Evolutionary conservation across 1,140 invertebrate species (phyloP).

Genomic region (Agraylea sexmaculata): DNA sequence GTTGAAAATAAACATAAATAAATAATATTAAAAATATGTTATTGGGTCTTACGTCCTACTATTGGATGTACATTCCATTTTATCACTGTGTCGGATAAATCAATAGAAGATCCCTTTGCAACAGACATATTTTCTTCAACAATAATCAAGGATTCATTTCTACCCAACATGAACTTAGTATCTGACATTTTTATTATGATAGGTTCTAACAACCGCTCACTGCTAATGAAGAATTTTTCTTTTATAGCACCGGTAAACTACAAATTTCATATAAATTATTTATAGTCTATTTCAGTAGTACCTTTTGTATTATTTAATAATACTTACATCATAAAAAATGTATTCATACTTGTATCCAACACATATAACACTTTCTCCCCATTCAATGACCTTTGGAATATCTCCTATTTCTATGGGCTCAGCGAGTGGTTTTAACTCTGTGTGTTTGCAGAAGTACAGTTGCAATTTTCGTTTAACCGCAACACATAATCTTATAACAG

Average conservation of each 20-base stretch:
- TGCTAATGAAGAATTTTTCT: constrained; percentile 78
- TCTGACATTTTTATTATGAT: constrained; percentile 59
- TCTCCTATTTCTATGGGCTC: constrained; percentile 71
- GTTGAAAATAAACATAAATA: constrained; percentile 1
- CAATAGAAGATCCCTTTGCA: constrained; percentile 50
- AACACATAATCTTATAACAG: constrained; percentile 73
- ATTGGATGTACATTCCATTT: constrained; percentile 76
- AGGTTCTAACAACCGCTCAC: constrained; percentile 67
- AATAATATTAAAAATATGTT: constrained; percentile 6
- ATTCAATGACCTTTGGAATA: constrained; percentile 72
- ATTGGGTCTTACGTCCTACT: constrained; percentile 46
- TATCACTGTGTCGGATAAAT: constrained; percentile 28
- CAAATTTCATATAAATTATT: constrained; percentile 8
- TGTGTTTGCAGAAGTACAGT: constrained; percentile 82
- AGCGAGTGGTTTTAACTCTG: constrained; percentile 63
- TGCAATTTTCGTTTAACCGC: constrained; percentile 79
- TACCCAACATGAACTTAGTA: constrained; percentile 60
- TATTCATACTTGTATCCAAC: constrained; percentile 79
- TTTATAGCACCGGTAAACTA: constrained; percentile 48
- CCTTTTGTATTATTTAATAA: not conserved
- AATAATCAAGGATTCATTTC: constrained; percentile 75
- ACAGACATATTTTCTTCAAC: constrained; percentile 66
- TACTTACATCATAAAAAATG: constrained; percentile 58
- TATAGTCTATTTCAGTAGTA: not conserved
- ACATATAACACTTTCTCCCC: constrained; percentile 72